Base-by-base conservation (phyloP, 2,113 vertebrate species). In the Orcinus orca region DNA sequence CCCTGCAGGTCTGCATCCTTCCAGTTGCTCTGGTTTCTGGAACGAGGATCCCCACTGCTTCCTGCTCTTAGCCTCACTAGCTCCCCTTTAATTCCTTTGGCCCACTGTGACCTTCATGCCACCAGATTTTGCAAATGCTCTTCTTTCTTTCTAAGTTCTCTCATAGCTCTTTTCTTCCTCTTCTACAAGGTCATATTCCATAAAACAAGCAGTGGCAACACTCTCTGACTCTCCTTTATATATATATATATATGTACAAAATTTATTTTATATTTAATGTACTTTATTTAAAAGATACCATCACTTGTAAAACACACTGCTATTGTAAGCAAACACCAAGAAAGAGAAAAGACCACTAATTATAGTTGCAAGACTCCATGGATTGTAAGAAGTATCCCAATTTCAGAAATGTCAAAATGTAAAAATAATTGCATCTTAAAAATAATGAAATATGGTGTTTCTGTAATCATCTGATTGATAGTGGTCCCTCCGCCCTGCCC, bases 391-490 rank as follows among this genome's bases (percentile, higher is more conserved):
- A n/a, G 31, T 15, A n/a, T n/a, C 50, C 6, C 38, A 91, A 44
- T 53, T 79, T 77, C 71, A 77, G 71, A 50, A 25, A 80, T 62
- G 21, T n/a, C 23, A 83, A 71, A 92, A 83, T 80, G 17, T 47
- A 14, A 50, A 71, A 31, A 25, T 58, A 82, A 44, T 13, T 73
- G 23, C 21, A 71, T 44, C 31, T 83, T 36, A 44, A 60, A 50
- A 83, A 73, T 47, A 73, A 50, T 63, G 8, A 83, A 60, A 15
- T 73, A 3, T n/a, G 58, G 41, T 36, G 5, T 77, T 77, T 41
- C n/a, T 73, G 2, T 71, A 55, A 58, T 73, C 17, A 88, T 29
- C 2, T 87, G 25, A 87, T 55, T 74, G 38, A 25, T n/a, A 76
- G 4, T 62, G 7, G 6, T 76, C 4, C 18, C 53, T 17, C 74